Conservation (phyloP, 2,113 vertebrate genomes). For the Dromiciops gliroides region DNA sequence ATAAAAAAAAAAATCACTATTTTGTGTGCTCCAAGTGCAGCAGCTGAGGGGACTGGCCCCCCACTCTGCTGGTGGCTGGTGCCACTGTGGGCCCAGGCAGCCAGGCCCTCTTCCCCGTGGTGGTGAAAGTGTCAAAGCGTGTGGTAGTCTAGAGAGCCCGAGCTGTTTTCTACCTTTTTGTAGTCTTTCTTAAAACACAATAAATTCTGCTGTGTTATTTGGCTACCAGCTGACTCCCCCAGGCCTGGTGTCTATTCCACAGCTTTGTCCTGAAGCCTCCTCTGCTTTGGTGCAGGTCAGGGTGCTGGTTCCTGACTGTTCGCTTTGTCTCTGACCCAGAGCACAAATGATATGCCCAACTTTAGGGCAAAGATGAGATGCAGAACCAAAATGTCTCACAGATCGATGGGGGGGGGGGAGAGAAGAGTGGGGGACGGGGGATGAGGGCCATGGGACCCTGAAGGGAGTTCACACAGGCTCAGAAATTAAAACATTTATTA, state of each 20-base stretch:
- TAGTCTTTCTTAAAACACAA: slow-evolving; percentile 87
- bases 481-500: slow-evolving; percentile 83
- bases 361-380: neutral
- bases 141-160: slow-evolving; percentile 79
- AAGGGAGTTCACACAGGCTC: neutral
- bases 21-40: slow-evolving; percentile 78
- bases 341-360: too few species aligned
- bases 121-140: slow-evolving; percentile 73
- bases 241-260: neutral
- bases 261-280: neutral
- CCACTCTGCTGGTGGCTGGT: slow-evolving; percentile 48
- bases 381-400: neutral
- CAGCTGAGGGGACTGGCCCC: slow-evolving; percentile 71
- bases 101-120: slow-evolving; percentile 49
- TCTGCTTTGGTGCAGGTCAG: slow-evolving; percentile 11
- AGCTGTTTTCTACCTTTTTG: slow-evolving; percentile 87
- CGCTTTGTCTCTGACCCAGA: neutral
- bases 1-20: slow-evolving; percentile 81
- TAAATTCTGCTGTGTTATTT: slow-evolving; percentile 83
- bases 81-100: slow-evolving; percentile 44
- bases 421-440: accelerated
- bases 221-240: slow-evolving; percentile 57
- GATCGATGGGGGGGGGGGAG: too few species aligned
- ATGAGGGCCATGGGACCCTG: neutral
- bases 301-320: slow-evolving; percentile 28